Evolutionary conservation across 2,888 invertebrate genomes (phyloP).

Genomic region (Andrena haemorrhoa): DNA sequence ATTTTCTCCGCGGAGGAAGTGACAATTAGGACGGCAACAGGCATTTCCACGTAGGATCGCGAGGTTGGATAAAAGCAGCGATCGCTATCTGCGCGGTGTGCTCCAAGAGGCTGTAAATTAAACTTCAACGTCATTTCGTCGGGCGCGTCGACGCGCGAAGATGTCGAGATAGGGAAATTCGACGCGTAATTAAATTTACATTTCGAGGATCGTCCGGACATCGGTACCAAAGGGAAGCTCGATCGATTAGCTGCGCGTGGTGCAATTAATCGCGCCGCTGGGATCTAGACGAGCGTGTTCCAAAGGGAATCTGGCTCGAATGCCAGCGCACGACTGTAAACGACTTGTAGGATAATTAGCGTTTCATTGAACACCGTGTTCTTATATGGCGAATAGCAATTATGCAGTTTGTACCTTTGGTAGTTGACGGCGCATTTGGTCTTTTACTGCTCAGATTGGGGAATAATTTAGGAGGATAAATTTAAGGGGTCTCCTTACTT

Average conservation of each 20-base stretch:
- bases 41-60: conserved; percentile 15
- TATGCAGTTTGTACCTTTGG: not conserved
- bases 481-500: no score
- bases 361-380: not conserved
- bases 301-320: not conserved
- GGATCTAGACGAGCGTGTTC: conserved; percentile 1
- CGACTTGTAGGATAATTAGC: not conserved
- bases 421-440: no score
- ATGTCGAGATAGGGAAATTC: conserved; percentile 5
- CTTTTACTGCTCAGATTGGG: no score
- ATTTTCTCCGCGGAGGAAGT: conserved; percentile 39
- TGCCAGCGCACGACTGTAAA: not conserved
- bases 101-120: conserved; percentile 4
- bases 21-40: not conserved
- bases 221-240: not conserved
- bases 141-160: conserved; percentile 15
- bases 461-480: no score
- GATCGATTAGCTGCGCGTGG: not conserved
- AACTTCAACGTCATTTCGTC: not conserved
- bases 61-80: not conserved
- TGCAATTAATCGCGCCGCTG: not conserved
- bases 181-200: conserved; percentile 12
- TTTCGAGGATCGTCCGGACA: not conserved
- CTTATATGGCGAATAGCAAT: not conserved
- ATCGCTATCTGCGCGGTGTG: conserved; percentile 9